A percentile compares a stretch with the other conserved stretches of the same genome.
Conservation (phyloP, 2,888 invertebrate species). For the Dioctria linearis region DNA sequence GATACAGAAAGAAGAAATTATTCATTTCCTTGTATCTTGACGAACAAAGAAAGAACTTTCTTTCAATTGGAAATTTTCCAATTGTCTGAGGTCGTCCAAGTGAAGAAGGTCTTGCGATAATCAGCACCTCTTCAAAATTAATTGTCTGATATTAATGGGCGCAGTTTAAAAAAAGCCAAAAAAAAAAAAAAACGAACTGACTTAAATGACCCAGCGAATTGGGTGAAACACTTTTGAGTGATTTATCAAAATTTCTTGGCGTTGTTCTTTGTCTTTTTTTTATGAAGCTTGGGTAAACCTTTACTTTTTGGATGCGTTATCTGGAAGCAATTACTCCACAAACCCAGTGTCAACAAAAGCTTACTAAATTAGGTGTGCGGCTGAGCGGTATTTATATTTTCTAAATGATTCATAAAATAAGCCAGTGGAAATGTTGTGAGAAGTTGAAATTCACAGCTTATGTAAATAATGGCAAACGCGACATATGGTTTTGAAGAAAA, state of each 20-base stretch:
- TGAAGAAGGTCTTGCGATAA: slow-evolving; percentile 17
- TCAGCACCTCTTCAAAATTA: slow-evolving; percentile 30
- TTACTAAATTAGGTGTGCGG: too few species aligned
- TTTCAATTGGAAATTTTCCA: not conserved
- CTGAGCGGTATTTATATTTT: too few species aligned
- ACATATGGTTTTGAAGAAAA: too few species aligned
- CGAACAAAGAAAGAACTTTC: slow-evolving; percentile 13
- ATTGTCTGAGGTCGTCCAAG: slow-evolving; percentile 35
- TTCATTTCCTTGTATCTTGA: not conserved
- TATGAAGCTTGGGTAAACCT: not conserved
- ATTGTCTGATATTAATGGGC: slow-evolving; percentile 21
- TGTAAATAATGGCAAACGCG: too few species aligned
- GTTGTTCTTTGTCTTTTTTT: not conserved
- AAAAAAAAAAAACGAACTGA: too few species aligned
- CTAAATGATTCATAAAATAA: too few species aligned
- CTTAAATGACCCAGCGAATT: not conserved
- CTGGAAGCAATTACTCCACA: slow-evolving; percentile 21
- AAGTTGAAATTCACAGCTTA: too few species aligned
- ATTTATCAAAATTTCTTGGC: not conserved
- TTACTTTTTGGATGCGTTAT: slow-evolving; percentile 12
- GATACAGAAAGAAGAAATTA: not conserved
- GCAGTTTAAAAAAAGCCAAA: not conserved
- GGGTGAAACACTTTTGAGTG: not conserved
- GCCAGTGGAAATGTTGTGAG: too few species aligned
- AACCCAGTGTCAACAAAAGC: slow-evolving; percentile 15